These are phyloP conservation scores for Ganaspis sp. DNA, from an alignment of 1,140 invertebrate species.

Conservation along the genomic window DNA sequence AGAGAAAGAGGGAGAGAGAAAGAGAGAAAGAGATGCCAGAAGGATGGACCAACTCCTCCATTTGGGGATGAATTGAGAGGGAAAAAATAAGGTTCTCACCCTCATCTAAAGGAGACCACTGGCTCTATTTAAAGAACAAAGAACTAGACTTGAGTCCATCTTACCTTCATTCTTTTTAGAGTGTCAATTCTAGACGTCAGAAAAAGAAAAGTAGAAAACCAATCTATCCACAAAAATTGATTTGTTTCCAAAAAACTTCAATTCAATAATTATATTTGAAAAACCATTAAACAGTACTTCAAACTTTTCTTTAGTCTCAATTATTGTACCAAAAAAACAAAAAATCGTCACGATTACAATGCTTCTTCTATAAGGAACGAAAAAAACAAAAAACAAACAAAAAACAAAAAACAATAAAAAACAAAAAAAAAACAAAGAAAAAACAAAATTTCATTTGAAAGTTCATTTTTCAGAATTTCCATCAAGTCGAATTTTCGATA, in stretches of 20 bases:
- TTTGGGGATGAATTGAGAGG: slow-evolving; percentile 48
- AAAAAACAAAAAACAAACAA: too few relatives aligned
- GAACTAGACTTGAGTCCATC: slow-evolving; percentile 54
- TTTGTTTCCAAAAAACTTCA: neutral
- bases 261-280: too few relatives aligned
- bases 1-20: slow-evolving; percentile 38
- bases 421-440: too few relatives aligned
- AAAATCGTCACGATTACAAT: too few relatives aligned
- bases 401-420: too few relatives aligned
- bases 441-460: too few relatives aligned
- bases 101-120: slow-evolving; percentile 46
- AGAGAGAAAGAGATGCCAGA: slow-evolving; percentile 43
- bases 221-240: neutral
- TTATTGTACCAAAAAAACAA: too few relatives aligned
- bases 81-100: slow-evolving; percentile 62
- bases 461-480: too few relatives aligned
- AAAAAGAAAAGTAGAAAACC: neutral
- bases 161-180: slow-evolving; percentile 35
- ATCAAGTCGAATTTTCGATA: too few relatives aligned
- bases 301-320: too few relatives aligned
- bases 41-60: slow-evolving; percentile 37
- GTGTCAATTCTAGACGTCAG: neutral
- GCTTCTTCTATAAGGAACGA: too few relatives aligned
- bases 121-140: slow-evolving; percentile 62
- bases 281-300: too few relatives aligned